Evolutionary conservation across 2,113 vertebrate genomes (phyloP).

Genomic region (Phycodurus eques): DNA sequence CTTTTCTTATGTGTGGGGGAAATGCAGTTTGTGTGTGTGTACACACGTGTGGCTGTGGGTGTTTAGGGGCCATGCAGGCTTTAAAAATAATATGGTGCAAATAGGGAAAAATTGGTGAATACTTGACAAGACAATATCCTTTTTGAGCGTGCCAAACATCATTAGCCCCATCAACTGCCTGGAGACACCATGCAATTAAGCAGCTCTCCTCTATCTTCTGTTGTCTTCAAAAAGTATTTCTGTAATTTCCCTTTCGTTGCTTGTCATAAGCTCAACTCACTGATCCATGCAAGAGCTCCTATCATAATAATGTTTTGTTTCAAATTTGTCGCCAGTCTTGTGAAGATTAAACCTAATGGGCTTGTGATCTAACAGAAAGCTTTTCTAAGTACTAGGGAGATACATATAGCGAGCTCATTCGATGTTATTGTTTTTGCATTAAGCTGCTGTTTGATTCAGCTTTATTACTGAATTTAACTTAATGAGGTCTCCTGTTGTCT

Average conservation of each 20-base stretch:
- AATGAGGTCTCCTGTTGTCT: slow-evolving; percentile 19
- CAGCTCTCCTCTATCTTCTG: neutral
- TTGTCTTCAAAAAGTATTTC: neutral
- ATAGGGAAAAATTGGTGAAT: neutral
- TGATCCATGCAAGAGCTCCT: neutral
- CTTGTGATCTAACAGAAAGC: neutral
- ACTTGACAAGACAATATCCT: neutral
- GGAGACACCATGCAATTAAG: neutral
- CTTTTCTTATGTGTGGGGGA: slow-evolving; percentile 3
- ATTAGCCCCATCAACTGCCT: neutral
- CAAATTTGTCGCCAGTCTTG: neutral
- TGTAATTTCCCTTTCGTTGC: too few relatives aligned
- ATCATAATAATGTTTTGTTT: neutral
- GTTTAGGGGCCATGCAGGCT: too few relatives aligned
- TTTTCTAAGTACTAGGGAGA: neutral
- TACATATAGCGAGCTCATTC: neutral
- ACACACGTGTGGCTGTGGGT: neutral
- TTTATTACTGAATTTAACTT: slow-evolving; percentile 19
- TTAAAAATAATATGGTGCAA: neutral
- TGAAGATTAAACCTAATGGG: slow-evolving; percentile 10
- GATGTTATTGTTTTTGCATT: slow-evolving; percentile 12
- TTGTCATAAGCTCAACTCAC: neutral
- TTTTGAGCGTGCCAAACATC: slow-evolving; percentile 2
- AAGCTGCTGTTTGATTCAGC: slow-evolving; percentile 10
- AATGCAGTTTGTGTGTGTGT: slow-evolving; percentile 5